Evolutionary conservation across 2,797 vertebrate species (phyloP).

Genomic region (Parauchenoglanis punctatus): DNA sequence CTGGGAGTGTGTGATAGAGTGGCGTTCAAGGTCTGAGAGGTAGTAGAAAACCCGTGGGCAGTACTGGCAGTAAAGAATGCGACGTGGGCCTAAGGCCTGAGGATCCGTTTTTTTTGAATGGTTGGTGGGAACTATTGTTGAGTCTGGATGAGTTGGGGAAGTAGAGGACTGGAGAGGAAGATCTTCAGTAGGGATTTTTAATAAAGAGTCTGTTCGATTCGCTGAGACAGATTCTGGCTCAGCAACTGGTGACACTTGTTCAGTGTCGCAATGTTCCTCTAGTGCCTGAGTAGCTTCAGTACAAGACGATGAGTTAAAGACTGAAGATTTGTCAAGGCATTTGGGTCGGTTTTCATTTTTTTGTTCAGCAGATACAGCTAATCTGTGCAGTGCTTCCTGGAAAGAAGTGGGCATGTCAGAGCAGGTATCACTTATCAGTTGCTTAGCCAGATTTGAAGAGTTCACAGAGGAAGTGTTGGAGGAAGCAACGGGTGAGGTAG

Average conservation of each 20-base stretch:
- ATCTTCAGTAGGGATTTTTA: slow-evolving; percentile 69
- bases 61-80: slow-evolving; percentile 85
- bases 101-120: slow-evolving; percentile 60
- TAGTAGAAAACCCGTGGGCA: slow-evolving; percentile 90
- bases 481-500: slow-evolving; percentile 53
- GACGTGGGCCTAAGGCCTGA: slow-evolving; percentile 66
- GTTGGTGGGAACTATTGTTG: slow-evolving; percentile 56
- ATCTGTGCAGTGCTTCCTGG: slow-evolving; percentile 65
- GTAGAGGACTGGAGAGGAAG: slow-evolving; percentile 69
- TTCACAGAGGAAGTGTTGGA: slow-evolving; percentile 46
- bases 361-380: slow-evolving; percentile 71
- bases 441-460: slow-evolving; percentile 50
- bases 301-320: slow-evolving; percentile 44
- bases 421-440: slow-evolving; percentile 57
- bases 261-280: slow-evolving; percentile 46
- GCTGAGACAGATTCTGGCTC: slow-evolving; percentile 60
- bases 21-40: slow-evolving; percentile 88
- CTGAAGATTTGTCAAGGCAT: slow-evolving; percentile 66
- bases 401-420: slow-evolving; percentile 64
- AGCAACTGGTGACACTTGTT: slow-evolving; percentile 55
- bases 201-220: slow-evolving; percentile 63
- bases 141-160: slow-evolving; percentile 63
- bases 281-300: slow-evolving; percentile 57
- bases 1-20: slow-evolving; percentile 90
- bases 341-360: slow-evolving; percentile 68